phyloP scores from a whole-genome alignment of 2,113 vertebrate species.

The Semnornis frantzii region DNA sequence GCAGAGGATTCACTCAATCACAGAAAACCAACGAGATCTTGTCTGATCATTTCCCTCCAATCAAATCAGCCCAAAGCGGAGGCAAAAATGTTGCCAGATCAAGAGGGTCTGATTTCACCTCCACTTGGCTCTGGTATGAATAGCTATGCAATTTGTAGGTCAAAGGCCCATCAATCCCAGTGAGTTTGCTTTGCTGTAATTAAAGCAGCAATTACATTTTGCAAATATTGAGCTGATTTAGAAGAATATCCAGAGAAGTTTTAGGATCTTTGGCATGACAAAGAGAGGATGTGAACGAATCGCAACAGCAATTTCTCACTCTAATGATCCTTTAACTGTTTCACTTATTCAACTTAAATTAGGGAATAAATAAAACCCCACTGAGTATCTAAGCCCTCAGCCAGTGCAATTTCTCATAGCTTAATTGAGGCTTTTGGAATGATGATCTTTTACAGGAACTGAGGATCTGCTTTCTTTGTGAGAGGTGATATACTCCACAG shows the following conservation, averaged over 20 bases:
- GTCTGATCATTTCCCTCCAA: background rate
- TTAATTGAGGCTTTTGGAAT: background rate
- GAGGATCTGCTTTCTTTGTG: background rate
- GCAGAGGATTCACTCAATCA: background rate
- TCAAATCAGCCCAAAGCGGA: background rate
- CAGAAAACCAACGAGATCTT: background rate
- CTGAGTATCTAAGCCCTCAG: background rate
- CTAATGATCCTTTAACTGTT: background rate
- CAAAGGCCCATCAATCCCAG: slow-evolving; percentile 3
- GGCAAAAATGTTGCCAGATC: slow-evolving; percentile 25
- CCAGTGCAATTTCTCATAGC: background rate
- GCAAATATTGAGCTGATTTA: slow-evolving; percentile 28
- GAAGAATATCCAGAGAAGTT: background rate
- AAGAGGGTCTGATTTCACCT: slow-evolving; percentile 8
- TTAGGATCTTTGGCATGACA: background rate
- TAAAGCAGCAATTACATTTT: slow-evolving; percentile 33
- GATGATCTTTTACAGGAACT: background rate
- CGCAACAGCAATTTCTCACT: background rate
- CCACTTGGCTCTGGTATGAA: background rate
- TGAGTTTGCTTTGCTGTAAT: background rate
- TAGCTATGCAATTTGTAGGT: background rate
- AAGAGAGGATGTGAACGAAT: slow-evolving; percentile 1
- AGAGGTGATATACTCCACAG: background rate
- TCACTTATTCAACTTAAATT: background rate
- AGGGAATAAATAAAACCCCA: background rate